A percentile compares a stretch with the other conserved stretches of the same genome.
phyloP scores from a whole-genome alignment of 2,797 vertebrate species.

The Myiotriccus ornatus region DNA sequence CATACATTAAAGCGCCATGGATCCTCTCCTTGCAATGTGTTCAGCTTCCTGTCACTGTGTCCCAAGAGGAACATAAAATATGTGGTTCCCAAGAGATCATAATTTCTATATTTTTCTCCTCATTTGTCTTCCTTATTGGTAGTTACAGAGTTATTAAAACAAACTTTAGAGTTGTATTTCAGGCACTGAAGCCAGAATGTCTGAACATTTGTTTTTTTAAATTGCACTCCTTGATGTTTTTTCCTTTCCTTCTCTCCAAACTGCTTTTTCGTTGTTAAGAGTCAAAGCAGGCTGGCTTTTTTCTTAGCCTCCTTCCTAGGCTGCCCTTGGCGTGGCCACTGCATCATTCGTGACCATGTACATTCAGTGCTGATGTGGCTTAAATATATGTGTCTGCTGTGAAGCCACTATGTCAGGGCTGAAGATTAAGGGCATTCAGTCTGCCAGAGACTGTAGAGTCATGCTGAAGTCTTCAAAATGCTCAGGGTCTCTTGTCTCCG shows the following conservation, averaged over 20 bases:
- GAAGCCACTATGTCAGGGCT: background rate
- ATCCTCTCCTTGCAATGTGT: background rate
- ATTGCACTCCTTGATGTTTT: background rate
- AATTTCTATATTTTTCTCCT: slow-evolving; percentile 8
- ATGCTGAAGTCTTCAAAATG: background rate
- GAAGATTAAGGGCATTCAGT: background rate
- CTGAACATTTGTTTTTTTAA: background rate
- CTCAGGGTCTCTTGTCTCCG: background rate
- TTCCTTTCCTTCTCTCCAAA: background rate
- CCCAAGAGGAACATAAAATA: background rate
- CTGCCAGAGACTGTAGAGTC: background rate
- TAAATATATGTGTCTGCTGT: background rate
- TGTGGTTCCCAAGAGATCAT: background rate
- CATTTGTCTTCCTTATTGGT: background rate
- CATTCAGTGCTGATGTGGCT: background rate
- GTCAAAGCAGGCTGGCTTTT: background rate
- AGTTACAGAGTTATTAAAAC: slow-evolving; percentile 15
- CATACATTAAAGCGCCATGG: background rate
- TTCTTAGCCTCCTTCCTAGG: background rate
- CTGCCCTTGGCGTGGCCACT: background rate
- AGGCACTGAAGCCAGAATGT: slow-evolving; percentile 31
- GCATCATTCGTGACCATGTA: background rate
- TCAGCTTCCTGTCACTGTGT: background rate
- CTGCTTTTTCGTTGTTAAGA: background rate
- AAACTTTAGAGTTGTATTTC: slow-evolving; percentile 27